phyloP scores from a whole-genome alignment of 2,888 invertebrate genomes.

The Xestia ashworthii region DNA sequence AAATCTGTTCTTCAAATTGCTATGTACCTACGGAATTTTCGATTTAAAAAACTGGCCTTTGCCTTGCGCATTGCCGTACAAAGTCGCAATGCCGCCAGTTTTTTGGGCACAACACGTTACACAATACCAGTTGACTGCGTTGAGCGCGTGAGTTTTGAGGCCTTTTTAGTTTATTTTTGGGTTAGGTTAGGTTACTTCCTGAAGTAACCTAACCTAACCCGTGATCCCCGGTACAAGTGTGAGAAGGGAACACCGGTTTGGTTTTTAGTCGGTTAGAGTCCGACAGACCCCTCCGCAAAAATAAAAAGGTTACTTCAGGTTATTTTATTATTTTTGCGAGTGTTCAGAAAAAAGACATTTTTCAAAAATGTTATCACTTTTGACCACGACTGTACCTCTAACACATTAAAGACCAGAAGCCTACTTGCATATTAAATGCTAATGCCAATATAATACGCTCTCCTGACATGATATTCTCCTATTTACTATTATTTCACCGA shows the following conservation, averaged over 20 bases:
- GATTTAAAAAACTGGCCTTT: neutral
- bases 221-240: no score
- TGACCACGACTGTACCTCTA: slow-evolving; percentile 35
- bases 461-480: slow-evolving; percentile 17
- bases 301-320: neutral
- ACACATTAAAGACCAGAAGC: slow-evolving; percentile 28
- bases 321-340: neutral
- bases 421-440: slow-evolving; percentile 58
- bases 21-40: neutral
- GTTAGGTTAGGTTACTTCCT: neutral
- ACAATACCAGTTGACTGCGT: neutral
- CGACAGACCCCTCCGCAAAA: no score
- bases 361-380: neutral
- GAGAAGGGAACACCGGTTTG: no score
- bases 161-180: neutral
- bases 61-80: neutral
- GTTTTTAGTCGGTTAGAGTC: no score
- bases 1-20: neutral
- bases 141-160: neutral
- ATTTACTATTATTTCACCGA: slow-evolving; percentile 25
- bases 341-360: no score
- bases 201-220: no score
- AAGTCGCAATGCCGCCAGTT: neutral
- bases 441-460: slow-evolving; percentile 53
- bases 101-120: neutral